Evolutionary conservation across 2,888 invertebrate species (phyloP).

Genomic region (Mythimna pallens): DNA sequence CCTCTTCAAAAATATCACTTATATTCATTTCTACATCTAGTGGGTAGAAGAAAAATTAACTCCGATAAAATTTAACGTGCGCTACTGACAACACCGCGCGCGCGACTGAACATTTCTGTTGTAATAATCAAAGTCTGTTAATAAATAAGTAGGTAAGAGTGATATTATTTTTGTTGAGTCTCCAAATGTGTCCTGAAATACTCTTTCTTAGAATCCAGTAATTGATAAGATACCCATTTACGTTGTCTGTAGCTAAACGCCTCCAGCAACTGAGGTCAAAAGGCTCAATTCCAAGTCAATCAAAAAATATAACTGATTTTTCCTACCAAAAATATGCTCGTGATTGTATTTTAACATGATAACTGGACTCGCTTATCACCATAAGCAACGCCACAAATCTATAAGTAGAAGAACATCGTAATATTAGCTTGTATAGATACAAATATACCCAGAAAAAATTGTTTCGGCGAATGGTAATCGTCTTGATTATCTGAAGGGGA

Average conservation of each 20-base stretch:
- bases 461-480: too few species aligned
- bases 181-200: too few species aligned
- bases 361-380: not conserved
- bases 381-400: not conserved
- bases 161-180: too few species aligned
- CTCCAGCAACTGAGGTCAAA: conserved; percentile 5
- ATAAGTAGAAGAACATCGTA: not conserved
- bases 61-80: too few species aligned
- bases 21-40: too few species aligned
- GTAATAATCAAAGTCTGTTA: too few species aligned
- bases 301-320: conserved; percentile 29
- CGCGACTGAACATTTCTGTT: too few species aligned
- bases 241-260: conserved; percentile 4
- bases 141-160: too few species aligned
- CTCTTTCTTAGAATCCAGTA: not conserved
- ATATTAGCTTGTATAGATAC: not conserved
- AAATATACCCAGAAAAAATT: not conserved
- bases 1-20: too few species aligned
- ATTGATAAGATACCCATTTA: not conserved
- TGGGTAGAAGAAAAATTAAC: too few species aligned
- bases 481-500: too few species aligned
- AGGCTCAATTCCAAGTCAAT: conserved; percentile 29
- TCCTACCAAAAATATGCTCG: not conserved
- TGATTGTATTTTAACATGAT: conserved; percentile 5
- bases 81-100: too few species aligned